Percentiles rank a stretch among this genome's conserved stretches.
Conservation (phyloP, 2,888 invertebrate species). For the Panzeria rudis region DNA sequence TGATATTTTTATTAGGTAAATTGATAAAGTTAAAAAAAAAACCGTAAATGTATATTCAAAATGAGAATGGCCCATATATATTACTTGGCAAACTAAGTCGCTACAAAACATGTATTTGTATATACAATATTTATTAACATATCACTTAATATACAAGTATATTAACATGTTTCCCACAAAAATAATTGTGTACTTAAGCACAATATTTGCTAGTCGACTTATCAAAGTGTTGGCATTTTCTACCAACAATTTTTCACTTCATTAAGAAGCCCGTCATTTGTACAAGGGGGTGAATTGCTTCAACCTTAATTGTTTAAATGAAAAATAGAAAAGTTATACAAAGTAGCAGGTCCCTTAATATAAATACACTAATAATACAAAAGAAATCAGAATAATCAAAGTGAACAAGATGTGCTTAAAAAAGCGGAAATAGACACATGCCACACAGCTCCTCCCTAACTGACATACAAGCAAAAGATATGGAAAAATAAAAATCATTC, state of each 20-base stretch:
- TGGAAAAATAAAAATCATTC: neutral
- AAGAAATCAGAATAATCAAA: slow-evolving; percentile 50
- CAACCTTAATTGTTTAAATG: slow-evolving; percentile 38
- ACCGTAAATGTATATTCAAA: no score
- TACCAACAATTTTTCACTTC: slow-evolving; percentile 54
- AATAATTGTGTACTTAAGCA: neutral
- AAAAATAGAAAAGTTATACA: slow-evolving; percentile 3
- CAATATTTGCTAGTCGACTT: slow-evolving; percentile 46
- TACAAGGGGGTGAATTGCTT: slow-evolving; percentile 7
- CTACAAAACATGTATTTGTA: no score
- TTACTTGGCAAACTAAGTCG: no score
- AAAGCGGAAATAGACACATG: slow-evolving; percentile 73
- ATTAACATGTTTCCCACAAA: neutral
- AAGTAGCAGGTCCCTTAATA: neutral
- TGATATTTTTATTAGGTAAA: no score
- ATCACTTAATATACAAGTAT: neutral
- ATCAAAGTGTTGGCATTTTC: slow-evolving; percentile 50
- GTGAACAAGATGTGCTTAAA: slow-evolving; percentile 62
- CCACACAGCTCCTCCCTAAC: slow-evolving; percentile 31
- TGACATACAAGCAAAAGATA: neutral
- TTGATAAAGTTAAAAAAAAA: no score
- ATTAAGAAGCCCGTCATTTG: slow-evolving; percentile 30
- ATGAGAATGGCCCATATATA: no score
- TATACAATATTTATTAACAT: neutral
- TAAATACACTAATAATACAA: slow-evolving; percentile 37